These are phyloP conservation scores for Pundamilia nyererei DNA, from an alignment of 2,113 vertebrate species.

Conservation along the genomic window DNA sequence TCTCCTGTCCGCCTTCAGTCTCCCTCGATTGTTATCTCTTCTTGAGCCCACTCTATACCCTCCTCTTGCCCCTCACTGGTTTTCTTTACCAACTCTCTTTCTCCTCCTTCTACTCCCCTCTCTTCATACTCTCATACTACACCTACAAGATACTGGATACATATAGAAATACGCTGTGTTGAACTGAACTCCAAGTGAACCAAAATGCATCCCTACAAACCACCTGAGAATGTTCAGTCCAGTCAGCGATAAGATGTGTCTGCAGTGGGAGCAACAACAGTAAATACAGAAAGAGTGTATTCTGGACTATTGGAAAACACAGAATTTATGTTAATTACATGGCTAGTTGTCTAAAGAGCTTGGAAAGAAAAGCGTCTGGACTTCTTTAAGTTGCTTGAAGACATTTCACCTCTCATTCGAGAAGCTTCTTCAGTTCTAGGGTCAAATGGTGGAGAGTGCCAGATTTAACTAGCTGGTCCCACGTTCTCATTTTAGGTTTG, in stretches of 20 bases:
- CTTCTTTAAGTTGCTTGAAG: not conserved
- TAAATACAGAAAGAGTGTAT: not conserved
- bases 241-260: not conserved
- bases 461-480: not conserved
- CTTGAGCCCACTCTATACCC: not conserved
- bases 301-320: not conserved
- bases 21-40: not conserved
- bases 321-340: not conserved
- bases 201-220: not conserved
- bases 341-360: not conserved
- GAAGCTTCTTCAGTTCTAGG: not conserved
- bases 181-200: not conserved
- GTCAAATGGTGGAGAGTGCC: no score
- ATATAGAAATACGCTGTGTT: rapidly evolving
- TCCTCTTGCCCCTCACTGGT: not conserved
- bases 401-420: not conserved
- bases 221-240: not conserved
- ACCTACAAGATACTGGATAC: not conserved
- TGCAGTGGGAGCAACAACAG: not conserved
- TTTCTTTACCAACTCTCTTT: not conserved
- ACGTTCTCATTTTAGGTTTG: not conserved
- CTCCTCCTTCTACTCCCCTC: not conserved
- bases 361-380: not conserved
- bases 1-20: not conserved
- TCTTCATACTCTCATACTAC: not conserved